Percentiles rank a stretch among this genome's conserved stretches.
Evolutionary conservation across 64 coral and sea anemone genomes (phyloP).

Genomic region (Actinia tenebrosa): DNA sequence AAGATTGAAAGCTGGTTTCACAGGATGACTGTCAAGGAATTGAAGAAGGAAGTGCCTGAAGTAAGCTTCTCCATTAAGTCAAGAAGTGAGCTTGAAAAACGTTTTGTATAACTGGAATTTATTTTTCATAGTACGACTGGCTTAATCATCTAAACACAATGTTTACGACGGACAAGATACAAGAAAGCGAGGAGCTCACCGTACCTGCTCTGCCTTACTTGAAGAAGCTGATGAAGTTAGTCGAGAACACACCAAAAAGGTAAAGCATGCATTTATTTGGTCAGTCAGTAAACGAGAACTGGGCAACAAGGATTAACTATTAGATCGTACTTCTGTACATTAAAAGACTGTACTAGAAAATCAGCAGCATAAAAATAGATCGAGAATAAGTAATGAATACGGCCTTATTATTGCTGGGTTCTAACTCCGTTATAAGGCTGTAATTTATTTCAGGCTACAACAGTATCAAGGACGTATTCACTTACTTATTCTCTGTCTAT

Average conservation of each 20-base stretch:
- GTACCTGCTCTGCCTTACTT: constrained; percentile 76
- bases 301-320: no score
- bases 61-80: constrained; percentile 16
- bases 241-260: constrained; percentile 74
- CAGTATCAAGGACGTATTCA: no score
- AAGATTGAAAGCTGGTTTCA: constrained; percentile 98
- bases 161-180: constrained; percentile 64
- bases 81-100: not conserved
- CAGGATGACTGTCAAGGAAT: constrained; percentile 72
- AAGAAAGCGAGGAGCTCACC: constrained; percentile 48
- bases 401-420: no score
- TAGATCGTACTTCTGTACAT: no score
- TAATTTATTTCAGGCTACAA: no score
- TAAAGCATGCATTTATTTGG: not conserved
- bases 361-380: no score
- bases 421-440: no score
- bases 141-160: constrained; percentile 61
- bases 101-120: not conserved
- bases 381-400: no score
- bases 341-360: no score
- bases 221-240: constrained; percentile 56
- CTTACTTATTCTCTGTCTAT: no score
- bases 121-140: constrained; percentile 62
- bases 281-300: not conserved
- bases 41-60: constrained; percentile 62